These are phyloP conservation scores for Synanceia verrucosa DNA, from an alignment of 2,797 vertebrate species.

Conservation along the genomic window DNA sequence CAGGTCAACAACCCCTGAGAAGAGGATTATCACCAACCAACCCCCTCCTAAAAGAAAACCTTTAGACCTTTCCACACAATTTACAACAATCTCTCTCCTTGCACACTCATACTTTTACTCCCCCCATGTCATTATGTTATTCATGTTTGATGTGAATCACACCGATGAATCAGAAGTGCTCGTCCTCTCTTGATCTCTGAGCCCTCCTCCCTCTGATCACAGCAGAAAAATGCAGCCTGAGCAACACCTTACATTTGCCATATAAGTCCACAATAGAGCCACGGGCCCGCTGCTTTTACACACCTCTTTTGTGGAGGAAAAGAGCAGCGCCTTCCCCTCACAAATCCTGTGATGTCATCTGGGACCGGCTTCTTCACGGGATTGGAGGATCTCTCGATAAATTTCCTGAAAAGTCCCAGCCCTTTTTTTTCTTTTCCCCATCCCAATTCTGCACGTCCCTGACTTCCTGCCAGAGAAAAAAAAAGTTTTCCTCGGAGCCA, in stretches of 20 bases:
- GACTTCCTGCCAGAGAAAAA: constrained; percentile 68
- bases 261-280: constrained; percentile 72
- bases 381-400: constrained; percentile 81
- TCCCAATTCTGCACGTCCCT: constrained; percentile 60
- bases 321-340: constrained; percentile 66
- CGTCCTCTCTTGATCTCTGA: neutral
- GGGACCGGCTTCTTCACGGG: constrained; percentile 69
- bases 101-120: neutral
- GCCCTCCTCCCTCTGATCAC: constrained; percentile 15
- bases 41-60: neutral
- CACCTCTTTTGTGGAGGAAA: constrained; percentile 61
- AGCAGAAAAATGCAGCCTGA: constrained; percentile 36
- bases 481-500: constrained; percentile 31
- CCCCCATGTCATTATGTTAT: neutral
- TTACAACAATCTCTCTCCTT: neutral
- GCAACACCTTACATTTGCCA: constrained; percentile 65
- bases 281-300: constrained; percentile 20
- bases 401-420: constrained; percentile 79
- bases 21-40: constrained; percentile 19
- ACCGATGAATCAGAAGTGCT: neutral
- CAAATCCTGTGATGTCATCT: constrained; percentile 79
- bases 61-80: constrained; percentile 16
- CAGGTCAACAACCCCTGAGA: constrained; percentile 53
- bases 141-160: constrained; percentile 7
- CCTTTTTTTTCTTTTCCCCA: constrained; percentile 44